Evolutionary conservation across 2,888 invertebrate genomes (phyloP).

Genomic region (Pseudococcus viburni): DNA sequence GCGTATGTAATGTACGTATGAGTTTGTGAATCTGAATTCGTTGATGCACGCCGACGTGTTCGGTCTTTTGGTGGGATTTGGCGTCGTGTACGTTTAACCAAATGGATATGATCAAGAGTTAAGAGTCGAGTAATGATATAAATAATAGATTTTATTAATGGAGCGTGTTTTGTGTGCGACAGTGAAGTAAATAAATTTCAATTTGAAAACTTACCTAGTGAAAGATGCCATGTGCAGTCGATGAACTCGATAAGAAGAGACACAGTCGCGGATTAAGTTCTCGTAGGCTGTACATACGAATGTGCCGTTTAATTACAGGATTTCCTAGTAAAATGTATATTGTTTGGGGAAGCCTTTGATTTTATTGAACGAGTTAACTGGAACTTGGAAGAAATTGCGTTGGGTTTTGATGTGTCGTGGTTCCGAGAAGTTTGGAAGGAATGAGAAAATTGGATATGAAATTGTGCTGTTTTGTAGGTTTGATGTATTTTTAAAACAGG

Average conservation of each 20-base stretch:
- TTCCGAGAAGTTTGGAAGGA: background rate
- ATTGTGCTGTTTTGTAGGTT: too few relatives aligned
- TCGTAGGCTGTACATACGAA: background rate
- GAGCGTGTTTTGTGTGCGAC: constrained; percentile 26
- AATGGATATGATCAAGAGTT: constrained; percentile 18
- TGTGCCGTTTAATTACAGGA: constrained; percentile 25
- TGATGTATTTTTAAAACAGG: too few relatives aligned
- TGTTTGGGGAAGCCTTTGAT: background rate
- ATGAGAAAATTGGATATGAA: background rate
- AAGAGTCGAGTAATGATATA: background rate
- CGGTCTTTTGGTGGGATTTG: background rate
- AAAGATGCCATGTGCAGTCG: constrained; percentile 29
- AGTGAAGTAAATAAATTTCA: constrained; percentile 20
- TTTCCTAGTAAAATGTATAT: background rate
- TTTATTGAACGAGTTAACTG: background rate
- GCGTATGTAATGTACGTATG: background rate
- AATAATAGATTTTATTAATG: constrained; percentile 44
- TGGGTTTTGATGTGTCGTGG: background rate
- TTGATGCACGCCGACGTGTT: background rate
- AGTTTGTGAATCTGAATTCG: background rate
- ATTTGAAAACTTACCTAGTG: constrained; percentile 28
- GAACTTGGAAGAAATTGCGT: background rate
- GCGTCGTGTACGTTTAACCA: background rate
- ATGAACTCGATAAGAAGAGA: constrained; percentile 30
- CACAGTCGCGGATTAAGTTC: background rate